phyloP scores from a whole-genome alignment of 2,113 vertebrate species.

The Tichodroma muraria region DNA sequence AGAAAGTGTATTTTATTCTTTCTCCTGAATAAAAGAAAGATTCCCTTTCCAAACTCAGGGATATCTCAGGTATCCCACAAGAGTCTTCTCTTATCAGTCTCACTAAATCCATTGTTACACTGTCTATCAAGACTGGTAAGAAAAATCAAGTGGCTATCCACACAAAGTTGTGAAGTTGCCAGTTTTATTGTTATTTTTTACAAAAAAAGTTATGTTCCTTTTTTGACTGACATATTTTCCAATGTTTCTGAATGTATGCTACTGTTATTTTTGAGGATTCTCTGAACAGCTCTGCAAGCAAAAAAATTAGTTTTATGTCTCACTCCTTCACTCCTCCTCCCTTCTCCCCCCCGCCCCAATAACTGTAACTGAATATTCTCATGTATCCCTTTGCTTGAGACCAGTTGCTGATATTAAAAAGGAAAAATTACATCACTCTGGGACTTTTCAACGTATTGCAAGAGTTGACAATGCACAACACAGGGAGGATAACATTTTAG shows the following conservation, averaged over 20 bases:
- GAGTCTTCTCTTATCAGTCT: not conserved
- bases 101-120: not conserved
- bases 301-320: not conserved
- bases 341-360: fast-evolving
- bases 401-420: not conserved
- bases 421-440: not conserved
- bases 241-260: not conserved
- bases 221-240: not conserved
- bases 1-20: not conserved
- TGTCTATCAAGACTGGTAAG: not conserved
- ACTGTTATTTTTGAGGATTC: not conserved
- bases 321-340: not conserved
- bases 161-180: not conserved
- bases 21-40: not conserved
- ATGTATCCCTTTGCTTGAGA: not conserved
- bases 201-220: not conserved
- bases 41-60: not conserved
- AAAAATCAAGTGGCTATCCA: not conserved
- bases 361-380: not conserved
- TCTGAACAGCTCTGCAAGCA: not conserved
- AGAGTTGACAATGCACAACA: not conserved
- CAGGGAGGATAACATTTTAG: not conserved
- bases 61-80: not conserved
- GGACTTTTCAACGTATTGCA: not conserved
- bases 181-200: not conserved